Evolutionary conservation across 2,113 vertebrate genomes (phyloP).

Genomic region (Neogobius melanostomus): DNA sequence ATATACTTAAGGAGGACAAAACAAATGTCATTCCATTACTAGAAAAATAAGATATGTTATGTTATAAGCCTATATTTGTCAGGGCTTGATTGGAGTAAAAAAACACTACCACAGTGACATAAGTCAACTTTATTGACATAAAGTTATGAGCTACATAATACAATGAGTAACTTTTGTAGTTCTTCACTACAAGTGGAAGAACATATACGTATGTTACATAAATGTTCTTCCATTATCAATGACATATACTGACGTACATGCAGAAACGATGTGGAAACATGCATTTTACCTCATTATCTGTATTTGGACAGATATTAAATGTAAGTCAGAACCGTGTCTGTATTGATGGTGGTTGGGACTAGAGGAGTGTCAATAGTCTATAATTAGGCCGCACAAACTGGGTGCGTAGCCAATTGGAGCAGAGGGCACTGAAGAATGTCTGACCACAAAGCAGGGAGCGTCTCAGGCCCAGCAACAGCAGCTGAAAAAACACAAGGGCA

Average conservation of each 20-base stretch:
- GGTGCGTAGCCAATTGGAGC: constrained; percentile 34
- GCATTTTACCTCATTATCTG: constrained; percentile 26
- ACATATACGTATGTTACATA: background rate
- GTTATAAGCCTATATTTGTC: too few relatives aligned
- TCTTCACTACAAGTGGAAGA: too few relatives aligned
- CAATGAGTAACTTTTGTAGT: too few relatives aligned
- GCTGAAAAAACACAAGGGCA: background rate
- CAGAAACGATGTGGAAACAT: background rate
- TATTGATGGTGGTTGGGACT: constrained; percentile 4
- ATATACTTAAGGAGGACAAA: too few relatives aligned
- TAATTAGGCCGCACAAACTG: constrained; percentile 34
- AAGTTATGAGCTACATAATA: too few relatives aligned
- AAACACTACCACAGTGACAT: too few relatives aligned
- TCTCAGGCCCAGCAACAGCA: background rate
- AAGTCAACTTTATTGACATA: too few relatives aligned
- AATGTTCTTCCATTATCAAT: constrained; percentile 38
- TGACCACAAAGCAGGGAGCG: background rate
- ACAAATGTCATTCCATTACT: too few relatives aligned
- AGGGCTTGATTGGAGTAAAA: too few relatives aligned
- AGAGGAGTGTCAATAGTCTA: constrained; percentile 36
- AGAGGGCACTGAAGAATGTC: constrained; percentile 19
- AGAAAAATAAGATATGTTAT: too few relatives aligned
- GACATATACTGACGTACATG: constrained; percentile 5
- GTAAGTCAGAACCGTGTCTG: background rate
- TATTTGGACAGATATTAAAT: background rate